phyloP scores from a whole-genome alignment of 2,888 invertebrate species.

The Scaptomyza flava region DNA sequence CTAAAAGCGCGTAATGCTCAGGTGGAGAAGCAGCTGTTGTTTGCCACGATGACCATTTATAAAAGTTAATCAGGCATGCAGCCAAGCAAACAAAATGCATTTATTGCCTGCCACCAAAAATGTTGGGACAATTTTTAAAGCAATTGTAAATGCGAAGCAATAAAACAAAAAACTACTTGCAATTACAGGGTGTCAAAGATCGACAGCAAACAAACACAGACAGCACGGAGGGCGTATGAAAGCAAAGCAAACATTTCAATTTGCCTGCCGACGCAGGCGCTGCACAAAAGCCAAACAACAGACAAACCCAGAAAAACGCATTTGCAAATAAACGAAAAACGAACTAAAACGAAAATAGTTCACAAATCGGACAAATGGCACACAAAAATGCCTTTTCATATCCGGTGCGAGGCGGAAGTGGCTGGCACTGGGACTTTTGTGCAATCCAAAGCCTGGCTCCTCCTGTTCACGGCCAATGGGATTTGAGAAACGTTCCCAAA shows the following conservation, averaged over 20 bases:
- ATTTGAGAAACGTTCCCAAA: conserved; percentile 39
- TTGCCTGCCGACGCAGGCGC: conserved; percentile 66
- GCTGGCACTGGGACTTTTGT: conserved; percentile 53
- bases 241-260: conserved; percentile 75
- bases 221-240: neutral
- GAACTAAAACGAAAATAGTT: conserved; percentile 63
- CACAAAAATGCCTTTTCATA: conserved; percentile 71
- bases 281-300: conserved; percentile 73
- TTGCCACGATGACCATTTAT: conserved; percentile 48
- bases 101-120: conserved; percentile 26
- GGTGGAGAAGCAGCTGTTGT: conserved; percentile 20
- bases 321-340: conserved; percentile 6
- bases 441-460: conserved; percentile 53
- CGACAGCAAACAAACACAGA: conserved; percentile 52
- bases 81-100: conserved; percentile 55
- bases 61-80: conserved; percentile 74
- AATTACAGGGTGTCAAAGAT: conserved; percentile 79
- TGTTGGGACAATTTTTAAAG: conserved; percentile 24
- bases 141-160: conserved; percentile 29
- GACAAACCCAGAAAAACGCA: conserved; percentile 46
- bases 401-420: conserved; percentile 70
- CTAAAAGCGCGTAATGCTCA: conserved; percentile 29
- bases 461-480: conserved; percentile 42
- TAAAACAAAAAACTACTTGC: conserved; percentile 47
- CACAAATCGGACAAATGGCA: conserved; percentile 79